Evolutionary conservation across 2,113 vertebrate species (phyloP).

Genomic region (Dipodomys merriami): DNA sequence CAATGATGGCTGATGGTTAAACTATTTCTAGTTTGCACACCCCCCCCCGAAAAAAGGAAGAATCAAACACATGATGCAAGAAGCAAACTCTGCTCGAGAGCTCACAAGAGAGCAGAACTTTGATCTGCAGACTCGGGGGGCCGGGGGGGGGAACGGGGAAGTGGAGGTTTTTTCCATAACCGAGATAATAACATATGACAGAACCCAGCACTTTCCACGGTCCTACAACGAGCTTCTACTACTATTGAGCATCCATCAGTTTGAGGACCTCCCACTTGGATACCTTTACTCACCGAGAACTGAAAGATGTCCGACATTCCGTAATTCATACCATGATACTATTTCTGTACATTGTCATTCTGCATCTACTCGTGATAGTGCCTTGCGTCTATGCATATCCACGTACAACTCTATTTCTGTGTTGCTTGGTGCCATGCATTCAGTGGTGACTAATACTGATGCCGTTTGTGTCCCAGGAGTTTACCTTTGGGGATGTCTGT

Average conservation of each 20-base stretch:
- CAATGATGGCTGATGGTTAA: background rate
- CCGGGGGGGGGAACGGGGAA: no score
- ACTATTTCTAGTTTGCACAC: background rate
- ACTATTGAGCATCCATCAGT: no score
- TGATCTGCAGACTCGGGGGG: background rate
- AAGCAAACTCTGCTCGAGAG: no score
- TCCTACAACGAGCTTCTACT: no score
- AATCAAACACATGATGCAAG: no score
- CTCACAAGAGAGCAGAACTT: background rate
- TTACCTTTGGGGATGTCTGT: background rate
- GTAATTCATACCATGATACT: background rate
- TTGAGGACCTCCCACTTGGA: background rate
- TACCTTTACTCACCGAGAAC: background rate
- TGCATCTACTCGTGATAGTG: background rate
- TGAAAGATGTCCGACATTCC: background rate
- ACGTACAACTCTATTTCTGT: background rate
- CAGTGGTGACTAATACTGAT: no score
- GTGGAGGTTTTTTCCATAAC: no score
- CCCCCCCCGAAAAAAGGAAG: no score
- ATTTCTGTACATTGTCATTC: background rate
- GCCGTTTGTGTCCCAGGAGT: background rate
- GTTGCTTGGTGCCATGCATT: background rate
- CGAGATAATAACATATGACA: no score
- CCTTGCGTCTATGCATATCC: no score
- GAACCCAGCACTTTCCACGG: no score